Evolutionary conservation across 1,140 invertebrate genomes (phyloP).

Genomic region (Euwallacea similis): DNA sequence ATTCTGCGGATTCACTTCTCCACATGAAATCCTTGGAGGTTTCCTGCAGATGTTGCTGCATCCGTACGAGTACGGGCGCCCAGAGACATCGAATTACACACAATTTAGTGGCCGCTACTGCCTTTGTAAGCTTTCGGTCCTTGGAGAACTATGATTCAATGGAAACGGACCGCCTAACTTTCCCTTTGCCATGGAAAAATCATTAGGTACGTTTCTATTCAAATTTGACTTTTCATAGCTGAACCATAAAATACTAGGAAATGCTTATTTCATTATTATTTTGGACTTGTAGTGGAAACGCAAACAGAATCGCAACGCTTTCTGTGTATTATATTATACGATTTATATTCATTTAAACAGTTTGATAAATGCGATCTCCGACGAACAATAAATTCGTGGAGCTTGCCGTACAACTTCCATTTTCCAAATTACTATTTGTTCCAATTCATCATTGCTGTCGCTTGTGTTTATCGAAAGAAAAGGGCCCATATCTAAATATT

Average conservation of each 20-base stretch:
- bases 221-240: no score
- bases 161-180: constrained; percentile 20
- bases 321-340: background rate
- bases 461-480: constrained; percentile 16
- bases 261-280: background rate
- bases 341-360: constrained; percentile 11
- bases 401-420: constrained; percentile 2
- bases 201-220: no score
- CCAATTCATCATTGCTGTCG: constrained; percentile 20
- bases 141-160: constrained; percentile 24
- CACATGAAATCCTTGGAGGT: constrained; percentile 13
- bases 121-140: constrained; percentile 19
- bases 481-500: constrained; percentile 16
- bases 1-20: constrained; percentile 25
- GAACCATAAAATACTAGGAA: no score
- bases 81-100: constrained; percentile 29
- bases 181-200: background rate
- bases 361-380: constrained; percentile 13
- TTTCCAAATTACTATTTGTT: constrained; percentile 28
- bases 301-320: no score
- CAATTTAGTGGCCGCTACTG: constrained; percentile 28
- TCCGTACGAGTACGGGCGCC: constrained; percentile 18
- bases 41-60: constrained; percentile 29
- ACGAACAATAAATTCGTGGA: constrained; percentile 7
- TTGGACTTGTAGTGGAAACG: no score